Percentiles rank a stretch among this genome's conserved stretches.
phyloP scores from a whole-genome alignment of 2,797 vertebrate genomes.

The Sebastes oblongus region DNA sequence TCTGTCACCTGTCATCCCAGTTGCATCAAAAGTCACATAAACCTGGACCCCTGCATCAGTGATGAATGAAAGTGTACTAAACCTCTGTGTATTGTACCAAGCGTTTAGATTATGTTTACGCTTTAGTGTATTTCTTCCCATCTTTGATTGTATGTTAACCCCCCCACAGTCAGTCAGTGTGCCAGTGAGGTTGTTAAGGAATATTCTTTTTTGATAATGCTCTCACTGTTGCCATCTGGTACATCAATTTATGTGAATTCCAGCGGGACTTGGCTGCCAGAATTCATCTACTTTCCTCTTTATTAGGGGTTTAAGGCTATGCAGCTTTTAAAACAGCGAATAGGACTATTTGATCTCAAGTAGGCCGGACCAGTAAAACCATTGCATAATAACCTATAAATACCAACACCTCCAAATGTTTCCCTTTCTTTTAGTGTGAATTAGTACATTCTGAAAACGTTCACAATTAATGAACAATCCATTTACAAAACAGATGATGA shows the following conservation, averaged over 20 bases:
- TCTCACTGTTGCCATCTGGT: slow-evolving; percentile 27
- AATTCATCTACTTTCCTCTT: slow-evolving; percentile 16
- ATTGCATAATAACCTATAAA: background rate
- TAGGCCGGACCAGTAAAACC: background rate
- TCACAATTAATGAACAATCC: background rate
- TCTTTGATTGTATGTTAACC: slow-evolving; percentile 7
- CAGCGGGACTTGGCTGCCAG: slow-evolving; percentile 12
- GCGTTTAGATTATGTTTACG: background rate
- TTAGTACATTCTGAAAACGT: background rate
- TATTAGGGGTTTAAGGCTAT: background rate
- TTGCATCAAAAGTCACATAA: slow-evolving; percentile 12
- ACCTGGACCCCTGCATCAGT: background rate
- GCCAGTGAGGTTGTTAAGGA: slow-evolving; percentile 23
- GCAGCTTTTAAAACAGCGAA: background rate
- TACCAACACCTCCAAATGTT: background rate
- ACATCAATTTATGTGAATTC: slow-evolving; percentile 16
- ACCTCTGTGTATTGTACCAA: background rate
- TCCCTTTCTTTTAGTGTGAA: background rate
- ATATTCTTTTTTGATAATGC: slow-evolving; percentile 18
- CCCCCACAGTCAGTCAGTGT: slow-evolving; percentile 1
- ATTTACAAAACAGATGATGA: background rate
- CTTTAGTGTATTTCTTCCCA: background rate
- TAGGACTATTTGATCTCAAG: background rate
- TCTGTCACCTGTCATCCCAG: slow-evolving; percentile 19
- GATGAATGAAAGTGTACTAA: slow-evolving; percentile 6